These are phyloP conservation scores for Nothobranchius kuhntae DNA, from an alignment of 2,113 vertebrate genomes.

Conservation along the genomic window DNA sequence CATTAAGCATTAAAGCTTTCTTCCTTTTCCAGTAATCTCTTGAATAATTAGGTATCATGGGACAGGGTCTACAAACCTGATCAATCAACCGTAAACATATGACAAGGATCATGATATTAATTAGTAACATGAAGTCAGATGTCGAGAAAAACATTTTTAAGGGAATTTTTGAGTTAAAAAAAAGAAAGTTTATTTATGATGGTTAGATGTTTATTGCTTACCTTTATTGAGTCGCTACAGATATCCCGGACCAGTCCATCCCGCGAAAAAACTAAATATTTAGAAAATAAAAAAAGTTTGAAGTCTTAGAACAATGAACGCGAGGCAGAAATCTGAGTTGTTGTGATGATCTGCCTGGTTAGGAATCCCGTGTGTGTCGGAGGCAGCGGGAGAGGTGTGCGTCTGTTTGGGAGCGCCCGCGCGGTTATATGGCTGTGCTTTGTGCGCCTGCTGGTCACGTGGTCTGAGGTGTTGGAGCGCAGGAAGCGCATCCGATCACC, in stretches of 20 bases:
- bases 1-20: slow-evolving; percentile 50
- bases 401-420: slow-evolving; percentile 20
- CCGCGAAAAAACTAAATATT: background rate
- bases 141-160: too few relatives aligned
- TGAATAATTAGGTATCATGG: slow-evolving; percentile 59
- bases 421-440: slow-evolving; percentile 44
- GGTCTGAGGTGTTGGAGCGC: slow-evolving; percentile 24
- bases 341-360: too few relatives aligned
- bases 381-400: slow-evolving; percentile 18
- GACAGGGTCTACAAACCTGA: slow-evolving; percentile 23
- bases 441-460: slow-evolving; percentile 65
- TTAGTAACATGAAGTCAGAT: background rate
- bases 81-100: slow-evolving; percentile 31
- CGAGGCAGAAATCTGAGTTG: too few relatives aligned
- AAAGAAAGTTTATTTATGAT: background rate
- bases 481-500: slow-evolving; percentile 17
- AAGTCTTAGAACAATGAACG: too few relatives aligned
- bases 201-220: too few relatives aligned
- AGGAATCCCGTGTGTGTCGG: slow-evolving; percentile 17
- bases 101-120: too few relatives aligned
- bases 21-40: slow-evolving; percentile 29
- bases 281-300: too few relatives aligned
- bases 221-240: too few relatives aligned
- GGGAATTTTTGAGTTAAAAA: too few relatives aligned
- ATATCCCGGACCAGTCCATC: too few relatives aligned